Evolutionary conservation across 2,113 vertebrate species (phyloP).

Genomic region (Dendropsophus ebraccatus): DNA sequence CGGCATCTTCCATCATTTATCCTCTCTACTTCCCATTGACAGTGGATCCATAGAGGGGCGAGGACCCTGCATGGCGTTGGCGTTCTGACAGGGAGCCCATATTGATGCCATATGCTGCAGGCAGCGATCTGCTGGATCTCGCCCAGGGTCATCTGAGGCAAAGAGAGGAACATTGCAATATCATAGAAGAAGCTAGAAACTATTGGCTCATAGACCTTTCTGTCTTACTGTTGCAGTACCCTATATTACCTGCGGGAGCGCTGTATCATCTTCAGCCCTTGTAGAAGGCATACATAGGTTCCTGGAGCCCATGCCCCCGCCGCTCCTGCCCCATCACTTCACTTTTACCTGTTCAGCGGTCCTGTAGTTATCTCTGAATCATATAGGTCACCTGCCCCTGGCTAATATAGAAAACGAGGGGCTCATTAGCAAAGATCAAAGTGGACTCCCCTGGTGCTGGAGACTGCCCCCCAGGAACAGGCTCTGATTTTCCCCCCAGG

Average conservation of each 20-base stretch:
- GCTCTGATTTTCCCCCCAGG: no score
- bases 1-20: no score
- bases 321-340: no score
- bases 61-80: not conserved
- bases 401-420: no score
- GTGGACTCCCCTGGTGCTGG: no score
- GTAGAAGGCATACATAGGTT: not conserved
- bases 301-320: no score
- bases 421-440: no score
- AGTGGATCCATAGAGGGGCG: not conserved
- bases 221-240: not conserved
- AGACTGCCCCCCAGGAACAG: no score
- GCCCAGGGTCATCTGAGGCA: not conserved
- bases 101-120: conserved; percentile 4
- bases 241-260: not conserved
- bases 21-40: no score
- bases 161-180: not conserved
- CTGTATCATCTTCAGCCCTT: not conserved
- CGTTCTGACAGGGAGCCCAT: not conserved
- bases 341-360: no score
- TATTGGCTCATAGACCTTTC: not conserved
- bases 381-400: not conserved
- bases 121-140: not conserved
- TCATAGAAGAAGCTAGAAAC: not conserved
- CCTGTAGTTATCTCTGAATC: no score